Base-by-base conservation (phyloP, 1,140 invertebrate species). In the Eulimnadia texana region DNA sequence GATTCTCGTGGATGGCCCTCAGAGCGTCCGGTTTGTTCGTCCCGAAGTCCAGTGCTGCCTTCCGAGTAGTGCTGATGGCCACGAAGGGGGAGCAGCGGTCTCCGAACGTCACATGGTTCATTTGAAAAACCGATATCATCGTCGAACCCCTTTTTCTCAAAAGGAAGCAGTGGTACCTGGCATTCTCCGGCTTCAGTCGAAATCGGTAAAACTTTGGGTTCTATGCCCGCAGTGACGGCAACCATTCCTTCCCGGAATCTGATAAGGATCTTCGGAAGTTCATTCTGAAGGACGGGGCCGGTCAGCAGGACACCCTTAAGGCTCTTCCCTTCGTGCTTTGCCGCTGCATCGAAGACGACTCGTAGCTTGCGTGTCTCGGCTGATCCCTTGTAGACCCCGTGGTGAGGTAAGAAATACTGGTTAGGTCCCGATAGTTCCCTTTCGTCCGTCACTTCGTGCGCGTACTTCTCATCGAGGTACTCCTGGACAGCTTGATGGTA, bases 201-300 rank as follows among this genome's bases (percentile, higher is more conserved):
- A 61, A 51, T 1, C 55, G 55, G 55, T 27, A 27, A 27, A 57
- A 57, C 55, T 28, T 54, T 1, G 55, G 33, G 24, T 2, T 19
- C 3, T 0, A 67, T 63, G 29, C 64, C 66, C 2, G 27, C 66
- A 0, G 24, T 11, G 24, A 66, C 56, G 0, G 50, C 66, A 13
- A 65, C 42, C 33, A 6, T 23, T 16, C 42, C 28, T 24, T 66
- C 51, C 2, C 66, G 51, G 27, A 67, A 66, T 16, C 61, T 57
- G 16, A n/a, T n/a, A n/a, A n/a, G n/a, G n/a, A n/a, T n/a, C n/a
- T n/a, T n/a, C n/a, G n/a, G 53, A 25, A n/a, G 61, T 0, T 9
- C 25, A 9, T 29, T 64, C 10, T 64, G 49, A 1, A 64, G 23
- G 22, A 63, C 64, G 0, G 66, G 64, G 2, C 61, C 63, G 0